Percentiles rank a stretch among this genome's conserved stretches.
Evolutionary conservation across 2,113 vertebrate genomes (phyloP).

Genomic region (Amblyopsis rosae): DNA sequence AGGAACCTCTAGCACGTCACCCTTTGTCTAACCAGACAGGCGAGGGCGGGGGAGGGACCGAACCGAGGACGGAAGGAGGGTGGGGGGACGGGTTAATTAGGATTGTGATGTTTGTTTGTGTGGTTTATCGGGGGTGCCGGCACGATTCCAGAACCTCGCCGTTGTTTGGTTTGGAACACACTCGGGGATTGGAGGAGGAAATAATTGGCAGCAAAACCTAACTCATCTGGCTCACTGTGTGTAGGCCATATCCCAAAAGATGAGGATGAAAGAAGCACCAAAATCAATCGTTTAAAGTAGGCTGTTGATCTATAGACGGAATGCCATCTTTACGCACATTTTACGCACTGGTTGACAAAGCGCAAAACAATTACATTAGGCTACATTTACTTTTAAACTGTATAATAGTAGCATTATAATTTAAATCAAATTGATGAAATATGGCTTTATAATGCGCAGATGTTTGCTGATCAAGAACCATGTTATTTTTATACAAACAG

Average conservation of each 20-base stretch:
- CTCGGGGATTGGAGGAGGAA: conserved; percentile 32
- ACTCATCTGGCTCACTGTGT: conserved; percentile 34
- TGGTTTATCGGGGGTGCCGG: background rate
- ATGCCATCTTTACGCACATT: background rate
- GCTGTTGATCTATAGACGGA: conserved; percentile 14
- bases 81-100: conserved; percentile 25
- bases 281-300: too few species aligned
- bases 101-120: conserved; percentile 9
- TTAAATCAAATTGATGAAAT: background rate
- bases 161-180: conserved; percentile 13
- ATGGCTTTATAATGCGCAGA: background rate
- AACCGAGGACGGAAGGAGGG: background rate
- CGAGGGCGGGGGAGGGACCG: conserved; percentile 28
- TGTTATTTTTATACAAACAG: background rate
- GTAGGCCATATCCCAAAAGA: conserved; percentile 47
- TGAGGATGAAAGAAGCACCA: conserved; percentile 35
- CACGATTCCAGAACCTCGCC: background rate
- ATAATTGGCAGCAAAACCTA: conserved; percentile 36
- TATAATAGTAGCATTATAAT: too few species aligned
- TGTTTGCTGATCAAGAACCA: background rate
- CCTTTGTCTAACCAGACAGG: conserved; percentile 12
- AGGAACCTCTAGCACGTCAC: conserved; percentile 73
- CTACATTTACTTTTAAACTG: too few species aligned
- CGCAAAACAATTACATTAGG: background rate
- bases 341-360: background rate